Evolutionary conservation across 1,140 invertebrate species (phyloP).

Genomic region (Diuraphis noxia): DNA sequence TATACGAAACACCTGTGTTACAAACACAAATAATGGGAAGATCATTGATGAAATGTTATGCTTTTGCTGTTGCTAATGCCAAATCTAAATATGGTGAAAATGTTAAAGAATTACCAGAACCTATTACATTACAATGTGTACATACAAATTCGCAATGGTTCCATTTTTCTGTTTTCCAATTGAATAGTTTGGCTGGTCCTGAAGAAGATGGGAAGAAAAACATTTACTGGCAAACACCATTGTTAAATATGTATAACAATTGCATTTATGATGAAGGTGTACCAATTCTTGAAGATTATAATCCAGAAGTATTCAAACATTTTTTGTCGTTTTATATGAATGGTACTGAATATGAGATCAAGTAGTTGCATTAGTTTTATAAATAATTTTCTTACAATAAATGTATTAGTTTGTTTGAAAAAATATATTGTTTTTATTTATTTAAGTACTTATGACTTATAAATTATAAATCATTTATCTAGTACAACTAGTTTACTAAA

Average conservation of each 20-base stretch:
- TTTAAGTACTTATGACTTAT: neutral
- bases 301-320: constrained; percentile 75
- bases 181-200: constrained; percentile 76
- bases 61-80: constrained; percentile 71
- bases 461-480: neutral
- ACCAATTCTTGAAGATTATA: constrained; percentile 73
- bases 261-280: constrained; percentile 68
- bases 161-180: constrained; percentile 80
- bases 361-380: constrained; percentile 26
- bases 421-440: neutral
- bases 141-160: constrained; percentile 75
- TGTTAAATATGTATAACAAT: constrained; percentile 70
- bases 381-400: neutral
- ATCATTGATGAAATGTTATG: constrained; percentile 73
- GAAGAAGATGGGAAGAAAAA: constrained; percentile 67
- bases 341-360: constrained; percentile 31
- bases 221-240: constrained; percentile 74
- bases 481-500: neutral
- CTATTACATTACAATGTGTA: constrained; percentile 79
- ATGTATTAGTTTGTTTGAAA: neutral
- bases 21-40: constrained; percentile 69
- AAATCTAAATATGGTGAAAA: constrained; percentile 73
- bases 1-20: constrained; percentile 69
- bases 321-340: constrained; percentile 74
- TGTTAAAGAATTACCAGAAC: constrained; percentile 70